Percentiles rank a stretch among this genome's conserved stretches.
phyloP scores from a whole-genome alignment of 2,888 invertebrate species.

The Hydraecia micacea region DNA sequence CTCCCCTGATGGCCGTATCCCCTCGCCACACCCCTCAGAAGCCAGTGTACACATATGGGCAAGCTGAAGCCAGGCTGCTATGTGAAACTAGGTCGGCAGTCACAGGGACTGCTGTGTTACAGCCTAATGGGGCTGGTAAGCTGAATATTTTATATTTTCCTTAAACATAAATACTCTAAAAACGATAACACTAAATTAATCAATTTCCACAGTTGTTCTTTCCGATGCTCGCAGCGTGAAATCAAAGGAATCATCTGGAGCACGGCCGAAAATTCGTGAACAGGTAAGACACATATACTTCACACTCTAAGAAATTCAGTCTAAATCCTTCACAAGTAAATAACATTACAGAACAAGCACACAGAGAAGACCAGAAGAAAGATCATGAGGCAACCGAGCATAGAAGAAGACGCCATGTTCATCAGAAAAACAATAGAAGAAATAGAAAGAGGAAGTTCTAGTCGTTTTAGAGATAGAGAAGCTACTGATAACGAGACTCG shows the following conservation, averaged over 20 bases:
- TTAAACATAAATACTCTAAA: neutral
- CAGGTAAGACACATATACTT: slow-evolving; percentile 77
- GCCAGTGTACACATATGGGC: slow-evolving; percentile 93
- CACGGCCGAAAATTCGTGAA: slow-evolving; percentile 79
- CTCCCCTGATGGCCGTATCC: slow-evolving; percentile 92
- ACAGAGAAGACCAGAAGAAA: slow-evolving; percentile 76
- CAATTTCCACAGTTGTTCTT: slow-evolving; percentile 72
- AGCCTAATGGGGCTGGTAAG: slow-evolving; percentile 83
- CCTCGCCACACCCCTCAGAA: slow-evolving; percentile 92
- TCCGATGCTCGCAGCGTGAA: slow-evolving; percentile 78
- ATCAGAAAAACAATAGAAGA: slow-evolving; percentile 88
- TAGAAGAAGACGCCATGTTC: slow-evolving; percentile 87
- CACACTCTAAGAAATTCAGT: slow-evolving; percentile 24
- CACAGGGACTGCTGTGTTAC: slow-evolving; percentile 86
- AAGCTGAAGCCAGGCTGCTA: slow-evolving; percentile 89
- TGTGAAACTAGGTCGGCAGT: slow-evolving; percentile 86
- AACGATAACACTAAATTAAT: neutral
- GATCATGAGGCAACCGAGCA: slow-evolving; percentile 83
- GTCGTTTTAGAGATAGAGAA: slow-evolving; percentile 75
- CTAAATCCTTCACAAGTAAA: slow-evolving; percentile 59
- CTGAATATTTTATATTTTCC: neutral
- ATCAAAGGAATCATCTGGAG: slow-evolving; percentile 73
- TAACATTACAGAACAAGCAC: slow-evolving; percentile 73
- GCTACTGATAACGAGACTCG: slow-evolving; percentile 63
- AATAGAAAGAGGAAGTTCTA: slow-evolving; percentile 85